Conservation (phyloP, 2,113 vertebrate genomes). For the Stomatorhinus ivindoensis region DNA sequence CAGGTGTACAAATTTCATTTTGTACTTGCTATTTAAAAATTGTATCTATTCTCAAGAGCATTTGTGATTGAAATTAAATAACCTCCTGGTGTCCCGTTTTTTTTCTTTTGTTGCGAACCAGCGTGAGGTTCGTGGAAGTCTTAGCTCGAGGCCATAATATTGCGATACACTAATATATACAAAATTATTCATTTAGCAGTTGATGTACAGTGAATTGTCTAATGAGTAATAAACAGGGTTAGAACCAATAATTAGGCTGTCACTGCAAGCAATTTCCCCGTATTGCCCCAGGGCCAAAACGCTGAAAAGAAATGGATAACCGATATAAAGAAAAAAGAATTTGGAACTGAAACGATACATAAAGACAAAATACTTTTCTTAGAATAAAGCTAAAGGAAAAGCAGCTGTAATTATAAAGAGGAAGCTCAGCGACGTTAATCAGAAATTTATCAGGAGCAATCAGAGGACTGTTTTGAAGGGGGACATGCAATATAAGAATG, state of each 20-base stretch:
- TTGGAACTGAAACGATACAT: conserved; percentile 28
- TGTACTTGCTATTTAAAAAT: conserved; percentile 46
- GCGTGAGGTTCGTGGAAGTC: conserved; percentile 60
- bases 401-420: neutral
- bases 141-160: conserved; percentile 67
- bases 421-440: neutral
- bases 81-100: conserved; percentile 64
- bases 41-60: conserved; percentile 49
- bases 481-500: neutral
- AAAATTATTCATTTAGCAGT: conserved; percentile 74
- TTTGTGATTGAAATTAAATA: conserved; percentile 64
- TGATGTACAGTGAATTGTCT: conserved; percentile 69
- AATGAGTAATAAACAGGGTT: conserved; percentile 69
- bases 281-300: conserved; percentile 50
- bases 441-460: neutral
- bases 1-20: conserved; percentile 56
- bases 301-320: conserved; percentile 29
- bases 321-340: conserved; percentile 13
- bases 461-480: neutral
- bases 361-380: conserved; percentile 27
- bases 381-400: conserved; percentile 22
- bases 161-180: conserved; percentile 68
- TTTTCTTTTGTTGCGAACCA: conserved; percentile 63
- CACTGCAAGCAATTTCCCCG: conserved; percentile 64
- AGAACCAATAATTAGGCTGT: conserved; percentile 70